phyloP scores from a whole-genome alignment of 2,797 vertebrate species.

The Phrynocephalus vlangalii region DNA sequence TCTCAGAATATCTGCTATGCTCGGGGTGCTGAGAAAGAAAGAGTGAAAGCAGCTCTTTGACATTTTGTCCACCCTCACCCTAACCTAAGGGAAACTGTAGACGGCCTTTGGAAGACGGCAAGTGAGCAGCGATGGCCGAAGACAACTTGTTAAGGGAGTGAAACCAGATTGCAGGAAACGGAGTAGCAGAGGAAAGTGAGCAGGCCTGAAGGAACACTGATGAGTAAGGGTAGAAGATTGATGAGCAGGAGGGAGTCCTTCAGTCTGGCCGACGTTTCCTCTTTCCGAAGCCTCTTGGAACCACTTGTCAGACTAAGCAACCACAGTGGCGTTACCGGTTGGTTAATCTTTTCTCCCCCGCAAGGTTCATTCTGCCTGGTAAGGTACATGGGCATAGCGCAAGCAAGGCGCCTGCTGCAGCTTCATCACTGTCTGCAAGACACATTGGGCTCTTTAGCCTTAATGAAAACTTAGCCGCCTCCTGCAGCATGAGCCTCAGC shows the following conservation, averaged over 20 bases:
- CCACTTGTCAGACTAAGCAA: slow-evolving; percentile 6
- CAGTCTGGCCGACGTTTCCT: not conserved
- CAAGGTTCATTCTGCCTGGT: not conserved
- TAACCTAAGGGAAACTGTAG: not conserved
- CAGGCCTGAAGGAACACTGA: not conserved
- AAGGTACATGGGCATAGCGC: not conserved
- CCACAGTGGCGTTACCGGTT: not conserved
- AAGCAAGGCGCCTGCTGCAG: not conserved
- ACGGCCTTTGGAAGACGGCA: not conserved
- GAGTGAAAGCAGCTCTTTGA: not conserved
- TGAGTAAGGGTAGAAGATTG: slow-evolving; percentile 12
- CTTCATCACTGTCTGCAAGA: slow-evolving; percentile 4
- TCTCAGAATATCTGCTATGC: not conserved
- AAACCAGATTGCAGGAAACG: not conserved
- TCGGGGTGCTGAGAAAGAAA: not conserved
- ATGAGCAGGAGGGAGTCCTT: slow-evolving; percentile 19
- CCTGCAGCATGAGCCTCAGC: not conserved
- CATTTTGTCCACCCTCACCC: not conserved
- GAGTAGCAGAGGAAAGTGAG: not conserved
- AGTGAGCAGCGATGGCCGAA: not conserved
- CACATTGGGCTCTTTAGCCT: slow-evolving; percentile 1
- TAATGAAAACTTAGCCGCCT: slow-evolving; percentile 26
- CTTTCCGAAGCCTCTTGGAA: not conserved
- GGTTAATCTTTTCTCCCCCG: slow-evolving; percentile 16
- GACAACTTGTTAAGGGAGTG: slow-evolving; percentile 17